These are phyloP conservation scores for Microctenopoma steveboyesi DNA, from an alignment of 2,797 vertebrate genomes.

Conservation along the genomic window DNA sequence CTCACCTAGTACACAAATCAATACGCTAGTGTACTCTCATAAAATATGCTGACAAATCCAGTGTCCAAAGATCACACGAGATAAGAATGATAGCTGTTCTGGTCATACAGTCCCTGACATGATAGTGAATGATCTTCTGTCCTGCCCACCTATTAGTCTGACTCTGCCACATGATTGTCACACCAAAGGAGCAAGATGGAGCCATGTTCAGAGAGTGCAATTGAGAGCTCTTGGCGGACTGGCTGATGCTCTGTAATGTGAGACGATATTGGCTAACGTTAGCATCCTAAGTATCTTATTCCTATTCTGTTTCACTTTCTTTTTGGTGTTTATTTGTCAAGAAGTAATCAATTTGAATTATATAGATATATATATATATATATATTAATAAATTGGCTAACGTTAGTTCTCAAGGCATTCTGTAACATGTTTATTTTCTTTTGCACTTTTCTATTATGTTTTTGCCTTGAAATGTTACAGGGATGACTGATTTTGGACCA, in stretches of 20 bases:
- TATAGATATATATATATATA: conserved; percentile 24
- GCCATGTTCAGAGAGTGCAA: conserved; percentile 61
- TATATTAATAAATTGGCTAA: conserved; percentile 49
- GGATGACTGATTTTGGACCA: conserved; percentile 73
- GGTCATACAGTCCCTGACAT: conserved; percentile 31
- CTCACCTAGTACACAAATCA: conserved; percentile 58
- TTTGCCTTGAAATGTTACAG: conserved; percentile 69
- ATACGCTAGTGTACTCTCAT: conserved; percentile 49
- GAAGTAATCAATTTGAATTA: conserved; percentile 60
- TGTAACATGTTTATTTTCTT: conserved; percentile 65
- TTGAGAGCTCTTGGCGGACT: conserved; percentile 57
- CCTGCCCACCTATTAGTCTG: conserved; percentile 35
- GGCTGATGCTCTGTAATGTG: conserved; percentile 66
- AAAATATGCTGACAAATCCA: conserved; percentile 47
- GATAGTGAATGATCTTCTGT: conserved; percentile 43
- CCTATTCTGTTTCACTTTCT: conserved; percentile 49
- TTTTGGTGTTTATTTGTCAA: conserved; percentile 60
- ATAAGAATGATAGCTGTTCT: conserved; percentile 49
- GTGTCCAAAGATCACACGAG: conserved; percentile 60
- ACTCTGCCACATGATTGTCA: conserved; percentile 49
- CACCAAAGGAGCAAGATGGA: conserved; percentile 49
- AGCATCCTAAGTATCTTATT: conserved; percentile 63
- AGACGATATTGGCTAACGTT: conserved; percentile 68
- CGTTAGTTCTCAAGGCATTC: conserved; percentile 66
- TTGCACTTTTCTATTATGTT: conserved; percentile 72